These are phyloP conservation scores for Hassar affinis DNA, from an alignment of 2,113 vertebrate species.

Conservation along the genomic window DNA sequence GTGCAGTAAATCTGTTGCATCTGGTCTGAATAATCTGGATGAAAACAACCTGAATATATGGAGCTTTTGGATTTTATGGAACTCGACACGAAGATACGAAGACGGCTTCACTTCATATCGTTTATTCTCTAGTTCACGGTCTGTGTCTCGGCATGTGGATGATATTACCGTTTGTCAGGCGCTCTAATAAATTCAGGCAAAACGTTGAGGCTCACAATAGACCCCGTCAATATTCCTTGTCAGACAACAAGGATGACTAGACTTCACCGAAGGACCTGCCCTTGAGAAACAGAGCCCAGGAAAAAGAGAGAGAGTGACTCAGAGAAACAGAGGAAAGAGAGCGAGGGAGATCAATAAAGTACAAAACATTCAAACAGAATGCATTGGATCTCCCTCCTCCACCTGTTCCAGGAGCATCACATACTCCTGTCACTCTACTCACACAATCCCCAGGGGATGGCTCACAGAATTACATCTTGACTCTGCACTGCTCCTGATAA, in stretches of 20 bases:
- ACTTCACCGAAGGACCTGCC: slow-evolving; percentile 50
- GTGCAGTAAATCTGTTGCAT: slow-evolving; percentile 45
- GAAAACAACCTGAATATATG: slow-evolving; percentile 15
- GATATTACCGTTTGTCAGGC: slow-evolving; percentile 22
- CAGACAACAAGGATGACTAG: slow-evolving; percentile 44
- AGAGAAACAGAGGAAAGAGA: slow-evolving; percentile 7
- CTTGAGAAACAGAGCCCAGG: slow-evolving; percentile 39
- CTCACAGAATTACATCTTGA: slow-evolving; percentile 52
- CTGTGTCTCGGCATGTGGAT: background rate
- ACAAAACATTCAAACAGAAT: slow-evolving; percentile 57
- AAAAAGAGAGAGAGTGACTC: background rate
- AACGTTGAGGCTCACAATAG: slow-evolving; percentile 14
- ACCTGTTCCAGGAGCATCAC: slow-evolving; percentile 49
- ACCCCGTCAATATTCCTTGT: slow-evolving; percentile 43
- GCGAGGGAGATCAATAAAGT: slow-evolving; percentile 51
- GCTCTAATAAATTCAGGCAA: slow-evolving; percentile 36
- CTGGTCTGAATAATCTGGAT: slow-evolving; percentile 39
- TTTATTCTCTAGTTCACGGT: slow-evolving; percentile 2
- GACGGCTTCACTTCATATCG: background rate
- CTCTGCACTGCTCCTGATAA: slow-evolving; percentile 56
- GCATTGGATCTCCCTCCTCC: slow-evolving; percentile 51
- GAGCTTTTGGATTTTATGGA: slow-evolving; percentile 15
- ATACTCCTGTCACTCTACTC: slow-evolving; percentile 51
- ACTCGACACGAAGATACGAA: background rate
- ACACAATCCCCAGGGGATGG: slow-evolving; percentile 39